A percentile compares a stretch with the other conserved stretches of the same genome.
Conservation (phyloP, 2,113 vertebrate species). For the Rutilus rutilus region DNA sequence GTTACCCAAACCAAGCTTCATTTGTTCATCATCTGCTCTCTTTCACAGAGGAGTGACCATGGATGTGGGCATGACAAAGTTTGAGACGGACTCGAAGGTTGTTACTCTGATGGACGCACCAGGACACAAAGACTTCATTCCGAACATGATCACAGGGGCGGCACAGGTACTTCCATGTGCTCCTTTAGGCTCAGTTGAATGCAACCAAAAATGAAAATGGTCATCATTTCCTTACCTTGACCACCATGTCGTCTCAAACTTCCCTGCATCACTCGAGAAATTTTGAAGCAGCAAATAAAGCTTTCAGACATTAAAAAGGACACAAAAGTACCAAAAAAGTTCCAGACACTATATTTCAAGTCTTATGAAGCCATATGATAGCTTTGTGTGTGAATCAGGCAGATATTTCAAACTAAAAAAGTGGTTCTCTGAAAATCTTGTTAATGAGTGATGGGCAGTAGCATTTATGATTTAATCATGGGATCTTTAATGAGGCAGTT, state of each 20-base stretch:
- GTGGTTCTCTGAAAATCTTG: background rate
- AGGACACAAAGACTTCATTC: constrained; percentile 98
- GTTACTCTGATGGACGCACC: constrained; percentile 98
- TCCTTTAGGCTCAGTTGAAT: no score
- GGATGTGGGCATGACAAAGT: constrained; percentile 99
- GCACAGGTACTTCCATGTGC: constrained; percentile 85
- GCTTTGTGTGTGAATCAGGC: background rate
- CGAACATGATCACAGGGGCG: constrained; percentile 99
- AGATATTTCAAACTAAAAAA: background rate
- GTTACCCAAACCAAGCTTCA: background rate
- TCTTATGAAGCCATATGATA: background rate
- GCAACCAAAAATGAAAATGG: background rate
- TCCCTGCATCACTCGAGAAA: background rate
- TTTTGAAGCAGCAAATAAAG: background rate
- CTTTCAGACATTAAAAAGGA: background rate
- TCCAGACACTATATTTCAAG: background rate
- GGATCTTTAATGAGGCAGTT: background rate
- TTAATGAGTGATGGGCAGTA: background rate
- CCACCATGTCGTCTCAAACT: background rate
- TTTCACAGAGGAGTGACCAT: constrained; percentile 92
- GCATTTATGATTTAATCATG: background rate
- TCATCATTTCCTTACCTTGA: background rate
- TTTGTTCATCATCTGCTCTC: constrained; percentile 3
- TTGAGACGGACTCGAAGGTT: constrained; percentile 92
- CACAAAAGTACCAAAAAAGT: background rate